These are phyloP conservation scores for Lepus europaeus DNA, from an alignment of 2,113 vertebrate genomes.

Conservation along the genomic window DNA sequence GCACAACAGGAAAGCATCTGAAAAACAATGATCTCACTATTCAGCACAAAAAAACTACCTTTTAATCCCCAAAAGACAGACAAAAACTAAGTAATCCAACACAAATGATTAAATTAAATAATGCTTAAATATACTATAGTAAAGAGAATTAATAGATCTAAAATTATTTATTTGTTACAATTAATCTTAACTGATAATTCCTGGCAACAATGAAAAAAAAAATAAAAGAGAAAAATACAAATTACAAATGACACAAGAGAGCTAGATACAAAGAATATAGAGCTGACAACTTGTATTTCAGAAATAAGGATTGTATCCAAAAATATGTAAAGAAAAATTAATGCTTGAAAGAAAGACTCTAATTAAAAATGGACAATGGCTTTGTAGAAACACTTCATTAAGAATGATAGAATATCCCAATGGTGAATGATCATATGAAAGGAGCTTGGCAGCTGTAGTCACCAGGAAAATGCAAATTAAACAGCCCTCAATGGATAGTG, in stretches of 20 bases:
- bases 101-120: not conserved
- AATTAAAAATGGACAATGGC: not conserved
- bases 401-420: not conserved
- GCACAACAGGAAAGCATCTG: not conserved
- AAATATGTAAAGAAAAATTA: not conserved
- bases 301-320: not conserved
- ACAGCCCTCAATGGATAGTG: not conserved
- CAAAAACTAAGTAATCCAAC: not conserved
- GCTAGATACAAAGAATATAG: not conserved
- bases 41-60: not conserved
- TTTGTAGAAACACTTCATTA: not conserved
- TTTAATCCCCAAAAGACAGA: not conserved
- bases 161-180: not conserved
- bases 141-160: not conserved
- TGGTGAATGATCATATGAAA: not conserved
- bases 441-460: not conserved
- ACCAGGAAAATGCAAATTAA: not conserved
- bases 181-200: not conserved
- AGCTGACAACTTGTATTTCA: not conserved
- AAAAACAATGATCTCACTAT: not conserved
- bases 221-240: not conserved
- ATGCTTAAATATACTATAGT: not conserved
- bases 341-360: not conserved
- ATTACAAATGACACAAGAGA: not conserved
- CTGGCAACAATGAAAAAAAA: not conserved